Evolutionary conservation across 2,888 invertebrate genomes (phyloP).

Genomic region (Thecophora atra): DNA sequence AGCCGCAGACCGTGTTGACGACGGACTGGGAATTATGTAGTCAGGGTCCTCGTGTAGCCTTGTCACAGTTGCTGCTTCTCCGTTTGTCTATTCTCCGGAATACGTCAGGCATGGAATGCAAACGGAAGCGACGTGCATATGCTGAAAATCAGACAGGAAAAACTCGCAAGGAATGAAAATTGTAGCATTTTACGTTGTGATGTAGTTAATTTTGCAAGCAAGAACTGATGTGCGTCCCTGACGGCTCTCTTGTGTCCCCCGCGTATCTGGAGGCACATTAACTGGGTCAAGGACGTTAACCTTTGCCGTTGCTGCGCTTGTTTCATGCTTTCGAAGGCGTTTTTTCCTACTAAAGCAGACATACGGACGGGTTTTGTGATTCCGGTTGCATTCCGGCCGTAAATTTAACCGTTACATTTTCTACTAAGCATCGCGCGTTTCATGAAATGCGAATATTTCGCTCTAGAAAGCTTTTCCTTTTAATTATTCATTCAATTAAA

Average conservation of each 20-base stretch:
- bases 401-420: constrained; percentile 9
- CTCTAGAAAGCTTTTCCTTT: too few species aligned
- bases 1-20: too few species aligned
- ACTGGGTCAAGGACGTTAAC: constrained; percentile 32
- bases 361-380: background rate
- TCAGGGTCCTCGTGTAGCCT: background rate
- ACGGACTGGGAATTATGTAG: background rate
- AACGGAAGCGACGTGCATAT: too few species aligned
- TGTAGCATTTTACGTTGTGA: background rate
- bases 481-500: background rate
- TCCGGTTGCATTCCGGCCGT: constrained; percentile 9
- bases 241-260: background rate
- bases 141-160: background rate
- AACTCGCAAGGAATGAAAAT: background rate
- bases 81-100: too few species aligned
- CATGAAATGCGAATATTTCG: too few species aligned
- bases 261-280: background rate
- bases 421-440: background rate
- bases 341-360: background rate
- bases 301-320: background rate
- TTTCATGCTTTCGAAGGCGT: background rate
- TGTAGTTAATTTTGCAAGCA: too few species aligned
- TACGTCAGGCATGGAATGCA: too few species aligned
- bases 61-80: too few species aligned
- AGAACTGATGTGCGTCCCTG: background rate